These are phyloP conservation scores for Labeo calbasu DNA, from an alignment of 2,797 vertebrate genomes.

Conservation along the genomic window DNA sequence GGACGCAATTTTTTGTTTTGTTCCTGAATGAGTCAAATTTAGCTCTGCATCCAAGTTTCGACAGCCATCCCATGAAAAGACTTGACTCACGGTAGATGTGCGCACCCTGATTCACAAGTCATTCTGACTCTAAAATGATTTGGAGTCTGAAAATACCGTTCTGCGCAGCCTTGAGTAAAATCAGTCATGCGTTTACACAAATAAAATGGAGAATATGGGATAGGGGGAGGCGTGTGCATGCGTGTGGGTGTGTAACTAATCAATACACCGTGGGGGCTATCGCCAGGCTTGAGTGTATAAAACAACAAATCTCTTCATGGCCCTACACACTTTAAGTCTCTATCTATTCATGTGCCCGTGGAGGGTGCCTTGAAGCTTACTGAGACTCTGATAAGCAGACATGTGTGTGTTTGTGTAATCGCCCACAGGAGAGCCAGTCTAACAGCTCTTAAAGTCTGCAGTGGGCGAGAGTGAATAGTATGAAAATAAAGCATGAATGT, in stretches of 20 bases:
- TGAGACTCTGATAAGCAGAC: constrained; percentile 58
- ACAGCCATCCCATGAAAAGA: background rate
- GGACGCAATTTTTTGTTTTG: background rate
- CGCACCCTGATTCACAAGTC: constrained; percentile 14
- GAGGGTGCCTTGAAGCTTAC: constrained; percentile 52
- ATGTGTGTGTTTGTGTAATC: constrained; percentile 56
- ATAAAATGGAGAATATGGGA: constrained; percentile 66
- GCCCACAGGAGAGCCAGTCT: constrained; percentile 51
- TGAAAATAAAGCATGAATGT: constrained; percentile 51
- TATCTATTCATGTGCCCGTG: constrained; percentile 55
- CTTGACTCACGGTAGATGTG: constrained; percentile 36
- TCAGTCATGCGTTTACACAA: constrained; percentile 27
- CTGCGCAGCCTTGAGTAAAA: constrained; percentile 21
- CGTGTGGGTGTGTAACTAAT: constrained; percentile 53
- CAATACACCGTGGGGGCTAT: constrained; percentile 53
- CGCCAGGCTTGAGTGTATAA: constrained; percentile 47
- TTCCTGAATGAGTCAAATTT: constrained; percentile 21
- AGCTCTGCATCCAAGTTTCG: background rate
- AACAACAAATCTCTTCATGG: constrained; percentile 56
- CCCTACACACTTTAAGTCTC: constrained; percentile 54
- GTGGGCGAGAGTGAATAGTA: constrained; percentile 54
- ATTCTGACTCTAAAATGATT: constrained; percentile 27
- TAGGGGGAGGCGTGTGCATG: constrained; percentile 61
- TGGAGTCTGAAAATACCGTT: constrained; percentile 27
- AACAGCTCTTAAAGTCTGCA: constrained; percentile 55